Evolutionary conservation across 2,888 invertebrate species (phyloP).

Genomic region (Podotricha telesiphe): DNA sequence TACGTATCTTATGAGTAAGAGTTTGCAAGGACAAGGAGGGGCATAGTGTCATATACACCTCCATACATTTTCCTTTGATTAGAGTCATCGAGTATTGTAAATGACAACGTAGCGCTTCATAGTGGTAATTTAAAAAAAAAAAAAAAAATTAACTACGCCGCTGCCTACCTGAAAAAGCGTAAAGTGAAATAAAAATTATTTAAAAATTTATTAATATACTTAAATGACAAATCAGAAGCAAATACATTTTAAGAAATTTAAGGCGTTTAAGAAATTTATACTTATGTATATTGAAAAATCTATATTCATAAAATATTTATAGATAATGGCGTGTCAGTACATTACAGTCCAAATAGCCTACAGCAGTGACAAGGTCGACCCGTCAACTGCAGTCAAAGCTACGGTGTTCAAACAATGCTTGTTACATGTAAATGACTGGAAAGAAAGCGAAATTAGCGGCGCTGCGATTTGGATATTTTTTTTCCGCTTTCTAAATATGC

Average conservation of each 20-base stretch:
- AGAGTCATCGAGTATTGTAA: too few relatives aligned
- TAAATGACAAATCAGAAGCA: too few relatives aligned
- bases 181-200: too few relatives aligned
- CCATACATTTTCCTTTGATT: too few relatives aligned
- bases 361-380: slow-evolving; percentile 27
- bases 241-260: too few relatives aligned
- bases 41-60: too few relatives aligned
- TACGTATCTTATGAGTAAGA: background rate
- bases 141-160: too few relatives aligned
- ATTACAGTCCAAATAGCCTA: background rate
- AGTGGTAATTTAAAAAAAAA: too few relatives aligned
- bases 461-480: slow-evolving; percentile 70
- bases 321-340: background rate
- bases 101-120: too few relatives aligned
- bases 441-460: slow-evolving; percentile 73
- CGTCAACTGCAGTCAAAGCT: slow-evolving; percentile 9
- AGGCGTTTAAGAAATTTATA: too few relatives aligned
- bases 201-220: too few relatives aligned
- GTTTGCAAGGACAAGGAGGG: background rate
- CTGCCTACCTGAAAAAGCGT: too few relatives aligned
- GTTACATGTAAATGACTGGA: slow-evolving; percentile 66
- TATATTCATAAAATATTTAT: background rate
- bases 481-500: slow-evolving; percentile 79
- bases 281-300: background rate
- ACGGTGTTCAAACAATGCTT: slow-evolving; percentile 52